A percentile compares a stretch with the other conserved stretches of the same genome.
These are phyloP conservation scores for Andrena dorsata DNA, from an alignment of 2,888 invertebrate species.

Conservation along the genomic window DNA sequence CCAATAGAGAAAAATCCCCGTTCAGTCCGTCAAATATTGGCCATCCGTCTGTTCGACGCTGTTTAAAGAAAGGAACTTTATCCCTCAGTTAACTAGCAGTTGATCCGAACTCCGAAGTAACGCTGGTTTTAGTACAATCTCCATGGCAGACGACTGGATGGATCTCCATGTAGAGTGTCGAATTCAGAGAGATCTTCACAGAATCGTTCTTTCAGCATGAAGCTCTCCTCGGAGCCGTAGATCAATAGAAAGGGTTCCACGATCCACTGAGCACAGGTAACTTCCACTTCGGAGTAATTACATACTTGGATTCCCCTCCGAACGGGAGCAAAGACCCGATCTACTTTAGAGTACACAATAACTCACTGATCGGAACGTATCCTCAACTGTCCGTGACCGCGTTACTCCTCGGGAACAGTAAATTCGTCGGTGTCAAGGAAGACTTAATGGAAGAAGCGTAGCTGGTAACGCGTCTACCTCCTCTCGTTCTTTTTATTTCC, in stretches of 20 bases:
- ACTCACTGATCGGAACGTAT: conserved; percentile 27
- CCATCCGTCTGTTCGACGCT: background rate
- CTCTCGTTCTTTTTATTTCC: conserved; percentile 76
- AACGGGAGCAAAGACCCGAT: background rate
- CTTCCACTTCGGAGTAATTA: conserved; percentile 7
- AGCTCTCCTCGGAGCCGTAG: too few relatives aligned
- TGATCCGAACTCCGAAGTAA: background rate
- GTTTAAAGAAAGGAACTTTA: background rate
- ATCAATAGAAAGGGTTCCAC: background rate
- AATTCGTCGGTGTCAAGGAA: conserved; percentile 63
- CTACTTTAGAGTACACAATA: conserved; percentile 10
- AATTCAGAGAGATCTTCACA: too few relatives aligned
- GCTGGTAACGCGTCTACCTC: conserved; percentile 64
- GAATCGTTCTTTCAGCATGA: too few relatives aligned
- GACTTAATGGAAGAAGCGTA: conserved; percentile 77
- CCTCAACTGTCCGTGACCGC: conserved; percentile 26
- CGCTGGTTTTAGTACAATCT: background rate
- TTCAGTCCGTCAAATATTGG: too few relatives aligned
- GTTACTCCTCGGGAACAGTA: conserved; percentile 27
- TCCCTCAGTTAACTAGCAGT: too few relatives aligned
- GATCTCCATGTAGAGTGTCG: too few relatives aligned
- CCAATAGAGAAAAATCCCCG: too few relatives aligned
- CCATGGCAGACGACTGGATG: background rate
- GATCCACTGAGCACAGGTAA: background rate
- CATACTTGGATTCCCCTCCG: background rate